A percentile compares a stretch with the other conserved stretches of the same genome.
Evolutionary conservation across 2,888 invertebrate genomes (phyloP).

Genomic region (Ganaspis brasiliensis): DNA sequence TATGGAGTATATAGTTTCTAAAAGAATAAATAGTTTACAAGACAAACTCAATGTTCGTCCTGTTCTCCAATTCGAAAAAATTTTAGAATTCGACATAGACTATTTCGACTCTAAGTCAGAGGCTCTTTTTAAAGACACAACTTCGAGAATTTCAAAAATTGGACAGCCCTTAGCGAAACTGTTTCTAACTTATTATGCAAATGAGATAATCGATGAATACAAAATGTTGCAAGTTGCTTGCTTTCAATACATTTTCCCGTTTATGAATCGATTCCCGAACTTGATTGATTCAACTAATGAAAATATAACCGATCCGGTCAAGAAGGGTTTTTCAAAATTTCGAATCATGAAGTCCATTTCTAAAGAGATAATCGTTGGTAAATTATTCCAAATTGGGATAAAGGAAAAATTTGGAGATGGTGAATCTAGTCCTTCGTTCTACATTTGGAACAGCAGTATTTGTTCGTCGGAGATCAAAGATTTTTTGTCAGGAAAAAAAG

Average conservation of each 20-base stretch:
- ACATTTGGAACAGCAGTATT: not conserved
- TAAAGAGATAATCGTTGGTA: not conserved
- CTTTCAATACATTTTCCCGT: too few species aligned
- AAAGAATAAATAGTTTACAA: too few species aligned
- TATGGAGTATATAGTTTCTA: too few species aligned
- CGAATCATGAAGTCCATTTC: not conserved
- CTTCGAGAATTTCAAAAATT: too few species aligned
- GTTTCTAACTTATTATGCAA: not conserved
- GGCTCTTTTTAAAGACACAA: too few species aligned
- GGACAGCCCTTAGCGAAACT: too few species aligned
- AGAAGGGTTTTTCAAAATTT: not conserved
- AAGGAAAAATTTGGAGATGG: not conserved
- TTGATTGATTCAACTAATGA: not conserved
- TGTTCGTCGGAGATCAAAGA: not conserved
- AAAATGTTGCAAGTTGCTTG: not conserved
- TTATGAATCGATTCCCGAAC: not conserved
- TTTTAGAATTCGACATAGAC: too few species aligned
- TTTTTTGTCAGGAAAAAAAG: not conserved
- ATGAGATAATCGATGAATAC: not conserved
- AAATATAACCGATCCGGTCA: not conserved
- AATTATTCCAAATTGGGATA: not conserved
- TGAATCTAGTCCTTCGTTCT: not conserved
- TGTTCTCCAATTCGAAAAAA: too few species aligned
- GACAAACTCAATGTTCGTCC: too few species aligned
- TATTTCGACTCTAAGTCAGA: too few species aligned